Base-by-base conservation (phyloP, 2,113 vertebrate genomes). In the Glareola pratincola region DNA sequence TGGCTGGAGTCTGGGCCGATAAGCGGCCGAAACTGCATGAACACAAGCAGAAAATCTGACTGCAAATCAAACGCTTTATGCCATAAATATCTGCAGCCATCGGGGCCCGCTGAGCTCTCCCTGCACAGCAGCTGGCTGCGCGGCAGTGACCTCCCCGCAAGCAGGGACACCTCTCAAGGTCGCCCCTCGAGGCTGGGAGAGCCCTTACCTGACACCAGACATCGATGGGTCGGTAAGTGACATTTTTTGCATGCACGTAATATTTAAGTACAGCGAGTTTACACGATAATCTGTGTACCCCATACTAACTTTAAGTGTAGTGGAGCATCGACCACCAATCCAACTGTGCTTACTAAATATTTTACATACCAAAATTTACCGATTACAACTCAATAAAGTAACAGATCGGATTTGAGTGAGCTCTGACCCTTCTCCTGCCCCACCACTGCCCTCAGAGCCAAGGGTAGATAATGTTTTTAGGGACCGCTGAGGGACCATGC, bases 221-320 rank as follows among this genome's bases (percentile, higher is more conserved):
- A 21, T 2, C 3, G 3, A 27, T 5, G 39, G 20, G 39, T 24
- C 50, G 36, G 21, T n/a, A 75, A 24, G 39, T 39, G 56, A 66
- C 21, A 3, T 23, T 67, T 91, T 88, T 32, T 72, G 45, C 30
- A 23, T 14, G 34, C 6, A 8, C 2, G 26, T 50, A 26, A 66
- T 41, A 26, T 71, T 75, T 39, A 29, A 0, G 0, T 37, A 6
- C 8, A 56, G 48, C 21, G 53, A 62, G 21, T 17, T 76, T n/a
- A 54, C 34, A 41, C 1, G 10, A 34, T 34, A 13, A 62, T 32
- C 36, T 85, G 3, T 48, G 41, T 16, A n/a, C 48, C 37, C 64
- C 48, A 30, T 8, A n/a, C 5, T 34, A 43, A 60, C 29, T 14
- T n/a, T 16, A 51, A 30, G 8, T 21, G 50, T 10, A 57, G 53